Conservation (phyloP, 2,113 vertebrate species). For the Gymnogyps californianus region DNA sequence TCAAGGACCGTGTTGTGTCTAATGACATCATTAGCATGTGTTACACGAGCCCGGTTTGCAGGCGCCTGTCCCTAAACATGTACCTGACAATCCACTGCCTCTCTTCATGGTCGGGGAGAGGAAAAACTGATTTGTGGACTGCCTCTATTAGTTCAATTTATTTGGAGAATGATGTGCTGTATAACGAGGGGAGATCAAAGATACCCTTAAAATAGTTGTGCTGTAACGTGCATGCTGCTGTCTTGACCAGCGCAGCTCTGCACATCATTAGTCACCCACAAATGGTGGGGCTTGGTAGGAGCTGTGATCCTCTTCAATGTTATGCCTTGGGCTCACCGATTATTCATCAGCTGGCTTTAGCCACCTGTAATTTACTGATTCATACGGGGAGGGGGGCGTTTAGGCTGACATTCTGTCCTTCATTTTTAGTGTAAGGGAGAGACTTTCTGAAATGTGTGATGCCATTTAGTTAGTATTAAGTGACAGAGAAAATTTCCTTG, state of each 20-base stretch:
- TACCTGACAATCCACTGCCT: neutral
- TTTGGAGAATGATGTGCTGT: neutral
- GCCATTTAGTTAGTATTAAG: neutral
- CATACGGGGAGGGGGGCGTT: fast-evolving
- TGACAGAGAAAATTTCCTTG: neutral
- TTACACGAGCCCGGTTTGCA: neutral
- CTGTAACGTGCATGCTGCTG: neutral
- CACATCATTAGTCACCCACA: neutral
- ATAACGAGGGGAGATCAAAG: neutral
- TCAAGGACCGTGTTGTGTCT: neutral
- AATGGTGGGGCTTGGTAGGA: neutral
- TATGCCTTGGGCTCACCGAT: neutral
- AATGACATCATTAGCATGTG: neutral
- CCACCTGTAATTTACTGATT: neutral
- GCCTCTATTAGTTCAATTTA: neutral
- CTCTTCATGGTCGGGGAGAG: neutral
- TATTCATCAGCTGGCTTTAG: neutral
- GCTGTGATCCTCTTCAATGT: neutral
- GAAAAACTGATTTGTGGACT: neutral
- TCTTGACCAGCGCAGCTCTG: neutral
- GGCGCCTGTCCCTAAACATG: neutral
- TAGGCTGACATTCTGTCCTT: neutral
- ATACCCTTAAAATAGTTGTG: neutral
- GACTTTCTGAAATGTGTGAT: neutral
- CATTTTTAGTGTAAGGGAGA: neutral